phyloP scores from a whole-genome alignment of 2,113 vertebrate species.

The Rhynchopsitta pachyrhyncha region DNA sequence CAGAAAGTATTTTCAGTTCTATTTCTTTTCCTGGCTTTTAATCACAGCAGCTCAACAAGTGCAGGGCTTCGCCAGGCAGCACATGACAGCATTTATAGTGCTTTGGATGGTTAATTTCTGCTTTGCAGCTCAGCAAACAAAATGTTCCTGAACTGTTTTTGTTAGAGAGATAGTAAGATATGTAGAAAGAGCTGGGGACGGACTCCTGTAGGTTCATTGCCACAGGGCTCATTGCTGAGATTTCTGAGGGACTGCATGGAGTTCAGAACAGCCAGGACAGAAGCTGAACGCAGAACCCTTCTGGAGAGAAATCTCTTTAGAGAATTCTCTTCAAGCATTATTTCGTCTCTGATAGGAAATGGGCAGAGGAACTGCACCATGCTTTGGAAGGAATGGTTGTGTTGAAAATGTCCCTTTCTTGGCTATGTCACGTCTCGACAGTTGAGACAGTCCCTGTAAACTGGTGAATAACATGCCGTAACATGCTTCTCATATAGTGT shows the following conservation, averaged over 20 bases:
- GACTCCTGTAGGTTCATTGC: not conserved
- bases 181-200: not conserved
- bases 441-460: not conserved
- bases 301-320: not conserved
- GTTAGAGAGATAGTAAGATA: not conserved
- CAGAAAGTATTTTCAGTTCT: not conserved
- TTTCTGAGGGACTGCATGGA: not conserved
- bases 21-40: not conserved
- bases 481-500: accelerated
- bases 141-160: not conserved
- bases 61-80: not conserved
- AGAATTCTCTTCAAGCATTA: not conserved
- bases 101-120: not conserved
- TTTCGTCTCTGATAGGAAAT: not conserved
- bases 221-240: not conserved
- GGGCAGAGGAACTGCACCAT: not conserved
- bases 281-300: not conserved
- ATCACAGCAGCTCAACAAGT: not conserved
- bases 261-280: not conserved
- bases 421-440: not conserved
- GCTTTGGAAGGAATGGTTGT: not conserved
- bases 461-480: not conserved
- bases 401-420: not conserved
- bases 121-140: not conserved
- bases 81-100: not conserved